Conservation (phyloP, 2,888 invertebrate genomes). For the Tanypteryx hageni region DNA sequence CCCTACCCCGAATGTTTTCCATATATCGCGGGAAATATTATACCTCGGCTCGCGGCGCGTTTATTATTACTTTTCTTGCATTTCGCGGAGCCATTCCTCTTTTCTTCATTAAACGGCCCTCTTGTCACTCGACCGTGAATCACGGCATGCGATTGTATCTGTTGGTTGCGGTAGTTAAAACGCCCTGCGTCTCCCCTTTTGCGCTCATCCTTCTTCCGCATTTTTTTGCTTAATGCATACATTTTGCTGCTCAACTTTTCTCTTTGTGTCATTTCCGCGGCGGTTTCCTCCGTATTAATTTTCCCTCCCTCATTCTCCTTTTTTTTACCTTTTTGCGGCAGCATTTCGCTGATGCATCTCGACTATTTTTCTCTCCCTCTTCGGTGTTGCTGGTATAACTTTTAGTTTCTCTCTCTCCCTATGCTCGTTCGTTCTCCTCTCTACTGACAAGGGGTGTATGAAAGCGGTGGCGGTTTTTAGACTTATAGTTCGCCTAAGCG, state of each 20-base stretch:
- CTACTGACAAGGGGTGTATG: background rate
- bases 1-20: conserved; percentile 12
- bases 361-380: background rate
- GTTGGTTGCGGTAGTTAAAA: conserved; percentile 17
- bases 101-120: conserved; percentile 60
- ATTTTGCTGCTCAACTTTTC: conserved; percentile 34
- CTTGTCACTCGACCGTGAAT: conserved; percentile 42
- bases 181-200: background rate
- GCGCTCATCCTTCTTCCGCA: background rate
- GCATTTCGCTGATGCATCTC: conserved; percentile 37
- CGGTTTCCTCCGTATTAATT: conserved; percentile 37
- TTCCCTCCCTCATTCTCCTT: background rate
- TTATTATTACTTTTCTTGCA: conserved; percentile 55
- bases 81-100: conserved; percentile 41
- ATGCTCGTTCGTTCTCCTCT: background rate
- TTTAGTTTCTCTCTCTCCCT: background rate
- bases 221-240: conserved; percentile 19
- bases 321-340: background rate
- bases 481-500: background rate
- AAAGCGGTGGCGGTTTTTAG: background rate
- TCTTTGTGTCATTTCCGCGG: conserved; percentile 31
- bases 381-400: conserved; percentile 27
- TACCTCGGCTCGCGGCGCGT: background rate
- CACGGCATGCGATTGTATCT: conserved; percentile 44
- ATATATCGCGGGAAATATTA: conserved; percentile 36